phyloP scores from a whole-genome alignment of 2,797 vertebrate species.

The Clangula hyemalis region DNA sequence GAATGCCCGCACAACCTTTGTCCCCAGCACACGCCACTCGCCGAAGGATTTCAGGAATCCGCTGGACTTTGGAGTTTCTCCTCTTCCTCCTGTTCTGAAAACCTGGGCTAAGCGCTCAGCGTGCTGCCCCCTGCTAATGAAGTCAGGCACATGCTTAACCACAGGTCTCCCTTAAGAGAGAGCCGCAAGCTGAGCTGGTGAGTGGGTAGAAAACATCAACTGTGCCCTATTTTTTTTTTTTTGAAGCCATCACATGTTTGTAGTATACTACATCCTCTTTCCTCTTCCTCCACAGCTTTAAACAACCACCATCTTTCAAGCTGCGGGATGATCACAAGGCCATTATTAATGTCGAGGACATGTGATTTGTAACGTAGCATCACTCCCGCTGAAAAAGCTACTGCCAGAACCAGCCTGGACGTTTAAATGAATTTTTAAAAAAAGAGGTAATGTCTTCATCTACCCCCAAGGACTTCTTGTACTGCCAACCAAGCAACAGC shows the following conservation, averaged over 20 bases:
- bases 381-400: not conserved
- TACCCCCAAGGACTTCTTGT: not conserved
- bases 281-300: not conserved
- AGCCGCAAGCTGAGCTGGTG: not conserved
- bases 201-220: not conserved
- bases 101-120: accelerated
- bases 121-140: accelerated
- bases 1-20: not conserved
- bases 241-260: not conserved
- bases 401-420: not conserved
- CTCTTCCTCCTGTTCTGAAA: not conserved
- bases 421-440: not conserved
- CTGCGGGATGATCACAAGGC: not conserved
- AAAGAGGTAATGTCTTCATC: not conserved
- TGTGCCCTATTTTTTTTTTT: not conserved
- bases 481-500: not conserved
- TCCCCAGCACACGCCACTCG: not conserved
- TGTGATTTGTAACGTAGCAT: not conserved
- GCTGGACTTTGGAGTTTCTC: not conserved
- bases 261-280: no score
- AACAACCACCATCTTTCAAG: not conserved
- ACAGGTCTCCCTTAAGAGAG: not conserved
- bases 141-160: accelerated
- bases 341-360: not conserved
- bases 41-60: not conserved